phyloP scores from a whole-genome alignment of 2,113 vertebrate genomes.

The Erpornis zantholeuca region DNA sequence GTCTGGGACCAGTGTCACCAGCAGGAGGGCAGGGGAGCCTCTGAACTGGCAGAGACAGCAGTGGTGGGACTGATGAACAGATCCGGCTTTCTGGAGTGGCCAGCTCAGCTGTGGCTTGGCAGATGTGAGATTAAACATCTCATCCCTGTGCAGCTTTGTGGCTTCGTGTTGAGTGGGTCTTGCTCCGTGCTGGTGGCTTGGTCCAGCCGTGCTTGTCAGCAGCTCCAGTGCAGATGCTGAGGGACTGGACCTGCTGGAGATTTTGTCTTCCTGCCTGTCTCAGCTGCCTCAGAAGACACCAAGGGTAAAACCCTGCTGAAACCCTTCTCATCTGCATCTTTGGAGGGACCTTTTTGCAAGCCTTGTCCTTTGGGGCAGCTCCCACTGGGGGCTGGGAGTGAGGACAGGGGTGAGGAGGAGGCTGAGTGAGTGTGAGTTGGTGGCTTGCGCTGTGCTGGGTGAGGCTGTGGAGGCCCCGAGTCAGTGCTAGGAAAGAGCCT shows the following conservation, averaged over 20 bases:
- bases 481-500: not conserved
- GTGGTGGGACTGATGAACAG: not conserved
- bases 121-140: not conserved
- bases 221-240: not conserved
- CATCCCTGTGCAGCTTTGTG: not conserved
- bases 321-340: not conserved
- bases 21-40: accelerated
- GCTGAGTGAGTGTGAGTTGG: not conserved
- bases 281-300: not conserved
- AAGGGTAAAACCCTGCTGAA: not conserved
- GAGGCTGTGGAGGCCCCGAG: not conserved
- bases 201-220: not conserved
- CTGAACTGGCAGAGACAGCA: not conserved
- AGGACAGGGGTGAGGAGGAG: not conserved
- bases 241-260: not conserved
- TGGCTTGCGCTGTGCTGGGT: not conserved
- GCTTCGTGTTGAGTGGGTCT: accelerated
- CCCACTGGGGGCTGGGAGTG: accelerated
- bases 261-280: not conserved
- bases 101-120: not conserved
- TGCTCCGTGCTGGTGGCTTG: accelerated
- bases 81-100: not conserved
- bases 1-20: not conserved
- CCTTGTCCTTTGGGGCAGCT: not conserved
- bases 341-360: not conserved